Evolutionary conservation across 2,797 vertebrate species (phyloP).

Genomic region (Valencia hispanica): DNA sequence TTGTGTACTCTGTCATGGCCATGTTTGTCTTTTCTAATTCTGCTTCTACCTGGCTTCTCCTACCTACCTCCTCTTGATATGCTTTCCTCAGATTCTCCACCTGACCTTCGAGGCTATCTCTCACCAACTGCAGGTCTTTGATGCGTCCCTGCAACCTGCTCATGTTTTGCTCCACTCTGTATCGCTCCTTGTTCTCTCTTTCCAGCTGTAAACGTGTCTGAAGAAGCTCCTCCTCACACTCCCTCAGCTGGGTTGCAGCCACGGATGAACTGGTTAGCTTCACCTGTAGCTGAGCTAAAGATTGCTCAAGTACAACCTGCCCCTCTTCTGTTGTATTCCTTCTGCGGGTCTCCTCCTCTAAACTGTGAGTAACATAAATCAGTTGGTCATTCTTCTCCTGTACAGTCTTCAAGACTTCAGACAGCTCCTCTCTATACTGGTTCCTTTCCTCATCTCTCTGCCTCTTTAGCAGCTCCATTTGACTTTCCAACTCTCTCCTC

Average conservation of each 20-base stretch:
- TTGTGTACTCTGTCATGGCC: slow-evolving; percentile 83
- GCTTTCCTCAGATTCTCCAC: slow-evolving; percentile 83
- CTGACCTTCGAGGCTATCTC: slow-evolving; percentile 88
- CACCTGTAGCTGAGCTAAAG: slow-evolving; percentile 85
- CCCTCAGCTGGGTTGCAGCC: slow-evolving; percentile 81
- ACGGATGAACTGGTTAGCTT: slow-evolving; percentile 81
- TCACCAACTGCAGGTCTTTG: slow-evolving; percentile 88
- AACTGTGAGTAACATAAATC: slow-evolving; percentile 82
- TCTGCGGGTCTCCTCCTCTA: slow-evolving; percentile 88
- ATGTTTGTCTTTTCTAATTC: slow-evolving; percentile 86
- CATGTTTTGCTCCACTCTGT: slow-evolving; percentile 85
- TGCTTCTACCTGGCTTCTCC: slow-evolving; percentile 84
- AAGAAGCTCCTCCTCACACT: slow-evolving; percentile 85
- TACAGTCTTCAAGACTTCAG: slow-evolving; percentile 83
- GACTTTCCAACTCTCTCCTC: slow-evolving; percentile 88
- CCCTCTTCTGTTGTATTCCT: slow-evolving; percentile 87
- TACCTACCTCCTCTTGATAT: slow-evolving; percentile 84
- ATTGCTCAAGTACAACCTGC: slow-evolving; percentile 83
- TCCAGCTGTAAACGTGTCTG: slow-evolving; percentile 85
- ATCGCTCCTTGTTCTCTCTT: slow-evolving; percentile 84
- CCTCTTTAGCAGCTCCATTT: slow-evolving; percentile 82
- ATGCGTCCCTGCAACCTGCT: slow-evolving; percentile 84
- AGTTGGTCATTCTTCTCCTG: slow-evolving; percentile 89
- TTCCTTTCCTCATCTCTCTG: slow-evolving; percentile 83
- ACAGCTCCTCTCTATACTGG: slow-evolving; percentile 83